Evolutionary conservation across 2,797 vertebrate species (phyloP), one percentile per base, ranked within the genome.

Genomic region (Manis javanica): DNA sequence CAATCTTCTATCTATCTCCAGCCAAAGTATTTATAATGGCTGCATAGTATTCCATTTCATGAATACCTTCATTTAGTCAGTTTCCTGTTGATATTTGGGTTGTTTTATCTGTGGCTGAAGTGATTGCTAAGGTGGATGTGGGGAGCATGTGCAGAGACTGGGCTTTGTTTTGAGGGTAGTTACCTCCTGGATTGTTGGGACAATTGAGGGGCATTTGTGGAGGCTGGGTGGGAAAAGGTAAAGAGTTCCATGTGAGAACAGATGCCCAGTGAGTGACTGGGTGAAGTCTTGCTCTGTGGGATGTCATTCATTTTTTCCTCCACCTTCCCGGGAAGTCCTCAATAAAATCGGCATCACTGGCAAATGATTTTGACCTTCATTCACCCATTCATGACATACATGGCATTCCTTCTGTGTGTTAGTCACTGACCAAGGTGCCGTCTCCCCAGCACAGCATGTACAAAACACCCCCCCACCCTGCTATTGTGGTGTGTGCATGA

Each of bases 21-120:
- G 29, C 26, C 39, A 31, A 85, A 77, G 87, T 95, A 34, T 93
- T 94, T 92, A 6, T 78, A 77, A 87, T 69, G 72, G 39, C 11
- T 91, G 1, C 14, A 21, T 61, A 81, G 10, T 42, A 72, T 90
- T 89, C 31, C 3, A 29, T 87, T 82, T 97, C 83, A 42, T 59
- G 42, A 94, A 64, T 39, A 78, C 77, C 31, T 23, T 87, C 49
- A 85, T 90, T 87, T 53, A 96, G 37, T 69, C 26, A 86, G 9
- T 89, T 92, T 19, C 2, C 53, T 91, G 14, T 39, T 90, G 78
- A 63, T 74, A 15, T 85, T 94, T 90, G 59, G 16, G 23, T 79
- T 16, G 3, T 64, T 90, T 94, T 87, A 12, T 77, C 37, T 91
- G 85, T 82, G 34, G 37, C 24, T 77, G 79, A 94, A 92, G 11